Base-by-base conservation (phyloP, 2,888 invertebrate genomes). In the Melieria crassipennis region DNA sequence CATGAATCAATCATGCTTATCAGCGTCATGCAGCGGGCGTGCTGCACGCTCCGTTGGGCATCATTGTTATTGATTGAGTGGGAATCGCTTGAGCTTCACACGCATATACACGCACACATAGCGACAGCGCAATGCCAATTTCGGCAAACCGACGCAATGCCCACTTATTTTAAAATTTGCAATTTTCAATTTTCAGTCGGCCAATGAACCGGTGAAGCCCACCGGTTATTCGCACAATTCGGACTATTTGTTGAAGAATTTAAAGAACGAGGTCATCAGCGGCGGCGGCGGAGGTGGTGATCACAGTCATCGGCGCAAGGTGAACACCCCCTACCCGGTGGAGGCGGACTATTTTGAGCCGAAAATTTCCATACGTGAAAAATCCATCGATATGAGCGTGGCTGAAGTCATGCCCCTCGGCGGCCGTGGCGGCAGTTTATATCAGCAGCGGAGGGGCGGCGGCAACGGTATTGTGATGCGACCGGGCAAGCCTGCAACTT, bases 181-280 rank as follows among this genome's bases (percentile, higher is more conserved):
- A 30, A 30, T 30, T 30, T 30, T 30, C 30, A 30, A 30, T 16
- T 16, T 10, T 42, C 70, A 86, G 85, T 82, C 81, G 66, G 81
- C 79, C 73, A 86, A 85, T 73, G 85, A 86, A 66, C 81, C 83
- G 16, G 77, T 85, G 10, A 85, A 86, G 76, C 76, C 80, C 30
- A 78, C 78, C 4, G 77, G 74, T 4, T 70, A 55, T 73, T 79
- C 67, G 67, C 76, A 16, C 66, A 79, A 74, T 60, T 75, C 78
- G 4, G 81, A 82, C 62, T 83, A 81, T 76, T 79, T 80, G 16
- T 80, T 78, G 50, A 79, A 78, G 13, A 86, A 80, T 76, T 81
- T 81, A 69, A 86, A 85, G 79, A 86, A 84, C 57, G 84, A 84
- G 75, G 80, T 83, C 57, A 78, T 84, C 64, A 78, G 73, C 65